Conservation (phyloP, 1,140 invertebrate species). For the Eumeta japonica region DNA sequence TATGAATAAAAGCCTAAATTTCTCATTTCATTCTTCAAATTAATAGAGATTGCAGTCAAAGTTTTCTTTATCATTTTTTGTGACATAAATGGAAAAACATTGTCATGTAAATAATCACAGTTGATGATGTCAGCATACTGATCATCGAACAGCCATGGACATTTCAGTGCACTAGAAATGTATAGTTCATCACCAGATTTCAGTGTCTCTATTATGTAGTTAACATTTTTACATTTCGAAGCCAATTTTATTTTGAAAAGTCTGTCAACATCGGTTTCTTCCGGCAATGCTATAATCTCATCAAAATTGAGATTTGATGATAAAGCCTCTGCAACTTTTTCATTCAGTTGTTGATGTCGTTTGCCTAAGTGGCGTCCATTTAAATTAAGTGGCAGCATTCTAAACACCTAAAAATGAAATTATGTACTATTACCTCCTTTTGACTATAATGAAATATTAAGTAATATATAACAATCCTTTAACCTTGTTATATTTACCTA, state of each 20-base stretch:
- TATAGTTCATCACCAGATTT: conserved; percentile 22
- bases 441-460: too few relatives aligned
- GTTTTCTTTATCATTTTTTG: conserved; percentile 18
- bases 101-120: conserved; percentile 13
- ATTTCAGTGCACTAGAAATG: conserved; percentile 18
- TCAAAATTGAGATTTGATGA: conserved; percentile 10
- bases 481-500: too few relatives aligned
- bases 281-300: conserved; percentile 7
- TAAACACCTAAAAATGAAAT: too few relatives aligned
- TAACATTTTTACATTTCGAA: conserved; percentile 17
- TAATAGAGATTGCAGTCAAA: conserved; percentile 12
- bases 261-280: conserved; percentile 17
- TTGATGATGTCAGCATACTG: conserved; percentile 16
- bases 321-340: conserved; percentile 17
- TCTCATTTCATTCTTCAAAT: conserved; percentile 14
- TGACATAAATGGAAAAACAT: conserved; percentile 19
- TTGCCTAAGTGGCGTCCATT: conserved; percentile 13
- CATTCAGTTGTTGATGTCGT: conserved; percentile 18
- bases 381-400: too few relatives aligned
- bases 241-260: conserved; percentile 25
- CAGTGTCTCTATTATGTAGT: conserved; percentile 20
- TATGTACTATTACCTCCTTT: too few relatives aligned
- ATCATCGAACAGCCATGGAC: conserved; percentile 17
- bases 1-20: conserved; percentile 14
- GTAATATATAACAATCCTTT: too few relatives aligned